phyloP scores from a whole-genome alignment of 2,113 vertebrate species.

The Ramphastos sulfuratus region DNA sequence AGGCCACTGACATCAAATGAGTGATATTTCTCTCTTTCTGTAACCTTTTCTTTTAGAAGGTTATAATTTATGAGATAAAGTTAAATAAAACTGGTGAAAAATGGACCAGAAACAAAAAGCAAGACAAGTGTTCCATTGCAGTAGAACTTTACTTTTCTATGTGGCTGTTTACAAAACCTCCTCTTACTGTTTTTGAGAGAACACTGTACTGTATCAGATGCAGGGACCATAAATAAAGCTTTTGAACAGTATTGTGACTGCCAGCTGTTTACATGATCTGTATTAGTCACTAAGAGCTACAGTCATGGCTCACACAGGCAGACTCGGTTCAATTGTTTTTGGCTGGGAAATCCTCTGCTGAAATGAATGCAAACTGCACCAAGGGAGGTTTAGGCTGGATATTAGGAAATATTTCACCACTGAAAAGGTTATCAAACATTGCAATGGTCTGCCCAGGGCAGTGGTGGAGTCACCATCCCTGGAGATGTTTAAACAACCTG shows the following conservation, averaged over 20 bases:
- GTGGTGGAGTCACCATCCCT: too few species aligned
- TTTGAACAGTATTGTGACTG: not conserved
- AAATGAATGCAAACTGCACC: not conserved
- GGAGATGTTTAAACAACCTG: too few species aligned
- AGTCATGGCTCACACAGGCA: not conserved
- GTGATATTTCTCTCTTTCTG: not conserved
- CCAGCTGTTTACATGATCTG: not conserved
- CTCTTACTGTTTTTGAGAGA: not conserved
- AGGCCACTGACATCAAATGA: not conserved
- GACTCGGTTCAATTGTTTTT: not conserved
- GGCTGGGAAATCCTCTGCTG: not conserved
- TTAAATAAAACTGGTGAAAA: not conserved
- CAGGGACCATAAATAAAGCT: not conserved
- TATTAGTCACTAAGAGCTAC: not conserved
- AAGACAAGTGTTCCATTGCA: not conserved
- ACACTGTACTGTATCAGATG: not conserved
- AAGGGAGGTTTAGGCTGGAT: too few species aligned
- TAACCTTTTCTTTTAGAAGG: not conserved
- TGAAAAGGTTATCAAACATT: too few species aligned
- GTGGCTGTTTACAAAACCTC: not conserved
- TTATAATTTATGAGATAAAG: not conserved
- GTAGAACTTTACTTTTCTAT: not conserved
- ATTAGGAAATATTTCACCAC: too few species aligned
- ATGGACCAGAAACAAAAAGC: not conserved
- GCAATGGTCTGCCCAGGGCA: too few species aligned